Percentiles rank a stretch among this genome's conserved stretches.
Evolutionary conservation across 2,113 vertebrate species (phyloP).

Genomic region (Mola mola): DNA sequence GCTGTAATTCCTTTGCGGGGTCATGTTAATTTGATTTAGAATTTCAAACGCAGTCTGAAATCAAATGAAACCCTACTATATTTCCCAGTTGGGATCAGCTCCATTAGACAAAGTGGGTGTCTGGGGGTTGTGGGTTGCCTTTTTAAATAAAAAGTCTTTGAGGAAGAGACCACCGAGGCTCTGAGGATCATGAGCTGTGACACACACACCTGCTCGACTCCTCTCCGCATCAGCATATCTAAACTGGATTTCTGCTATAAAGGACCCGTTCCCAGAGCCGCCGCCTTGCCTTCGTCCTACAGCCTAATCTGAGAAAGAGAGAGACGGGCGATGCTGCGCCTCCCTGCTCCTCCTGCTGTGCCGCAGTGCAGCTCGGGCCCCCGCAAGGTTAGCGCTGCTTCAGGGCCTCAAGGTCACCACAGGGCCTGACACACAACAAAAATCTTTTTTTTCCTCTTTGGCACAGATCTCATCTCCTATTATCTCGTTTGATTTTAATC

Average conservation of each 20-base stretch:
- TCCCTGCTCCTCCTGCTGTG: slow-evolving; percentile 26
- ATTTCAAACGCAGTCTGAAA: slow-evolving; percentile 19
- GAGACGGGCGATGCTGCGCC: too few relatives aligned
- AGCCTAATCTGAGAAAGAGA: too few relatives aligned
- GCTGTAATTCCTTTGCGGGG: slow-evolving; percentile 32
- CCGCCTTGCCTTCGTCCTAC: neutral
- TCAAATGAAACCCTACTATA: slow-evolving; percentile 10
- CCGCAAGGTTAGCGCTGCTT: slow-evolving; percentile 27
- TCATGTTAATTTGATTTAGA: slow-evolving; percentile 37
- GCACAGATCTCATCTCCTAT: neutral
- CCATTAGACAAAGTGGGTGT: slow-evolving; percentile 35
- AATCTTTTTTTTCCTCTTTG: too few relatives aligned
- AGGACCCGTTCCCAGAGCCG: neutral
- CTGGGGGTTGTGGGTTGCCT: neutral
- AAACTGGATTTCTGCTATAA: too few relatives aligned
- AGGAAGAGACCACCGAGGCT: slow-evolving; percentile 3
- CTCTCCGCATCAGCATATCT: too few relatives aligned
- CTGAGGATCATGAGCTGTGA: neutral
- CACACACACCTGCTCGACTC: neutral
- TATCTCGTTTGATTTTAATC: neutral
- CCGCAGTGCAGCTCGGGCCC: slow-evolving; percentile 42
- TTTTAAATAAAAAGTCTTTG: slow-evolving; percentile 30
- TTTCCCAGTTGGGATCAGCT: slow-evolving; percentile 41
- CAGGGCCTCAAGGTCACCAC: slow-evolving; percentile 28
- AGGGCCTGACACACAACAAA: slow-evolving; percentile 7